Percentiles rank a stretch among this genome's conserved stretches.
Evolutionary conservation across 1,140 invertebrate genomes (phyloP).

Genomic region (Drosophila bifasciata): DNA sequence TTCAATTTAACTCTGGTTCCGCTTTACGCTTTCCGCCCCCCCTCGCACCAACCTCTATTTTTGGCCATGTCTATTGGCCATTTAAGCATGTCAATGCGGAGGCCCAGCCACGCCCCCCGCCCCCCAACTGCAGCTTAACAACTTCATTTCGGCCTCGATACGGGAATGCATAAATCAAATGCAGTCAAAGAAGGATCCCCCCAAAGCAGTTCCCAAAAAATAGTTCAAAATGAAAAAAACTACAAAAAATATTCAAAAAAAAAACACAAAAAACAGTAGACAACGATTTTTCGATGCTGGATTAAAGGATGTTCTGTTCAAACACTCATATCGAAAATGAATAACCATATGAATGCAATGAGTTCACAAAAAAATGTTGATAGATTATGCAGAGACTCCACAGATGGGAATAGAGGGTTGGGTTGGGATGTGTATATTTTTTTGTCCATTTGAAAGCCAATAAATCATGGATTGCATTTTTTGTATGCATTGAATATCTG

Average conservation of each 20-base stretch:
- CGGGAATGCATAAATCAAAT: slow-evolving; percentile 65
- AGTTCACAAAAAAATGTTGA: slow-evolving; percentile 3
- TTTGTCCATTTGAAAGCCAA: too few species aligned
- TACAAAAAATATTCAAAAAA: not conserved
- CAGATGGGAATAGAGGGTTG: too few species aligned
- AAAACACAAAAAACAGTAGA: slow-evolving; percentile 9
- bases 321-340: slow-evolving; percentile 32
- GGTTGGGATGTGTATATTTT: too few species aligned
- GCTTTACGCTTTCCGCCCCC: slow-evolving; percentile 40
- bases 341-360: slow-evolving; percentile 9
- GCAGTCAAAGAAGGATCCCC: slow-evolving; percentile 29
- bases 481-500: too few species aligned
- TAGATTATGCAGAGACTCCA: not conserved
- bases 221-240: slow-evolving; percentile 27
- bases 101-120: not conserved
- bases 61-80: slow-evolving; percentile 57
- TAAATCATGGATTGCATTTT: too few species aligned
- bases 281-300: slow-evolving; percentile 4
- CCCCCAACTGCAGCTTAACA: slow-evolving; percentile 61
- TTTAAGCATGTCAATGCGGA: slow-evolving; percentile 56
- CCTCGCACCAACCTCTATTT: too few species aligned
- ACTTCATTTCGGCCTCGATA: slow-evolving; percentile 60
- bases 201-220: slow-evolving; percentile 32
- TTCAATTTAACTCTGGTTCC: slow-evolving; percentile 69
- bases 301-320: slow-evolving; percentile 38